Base-by-base conservation (phyloP, 2,113 vertebrate species). In the Etia nguti region DNA sequence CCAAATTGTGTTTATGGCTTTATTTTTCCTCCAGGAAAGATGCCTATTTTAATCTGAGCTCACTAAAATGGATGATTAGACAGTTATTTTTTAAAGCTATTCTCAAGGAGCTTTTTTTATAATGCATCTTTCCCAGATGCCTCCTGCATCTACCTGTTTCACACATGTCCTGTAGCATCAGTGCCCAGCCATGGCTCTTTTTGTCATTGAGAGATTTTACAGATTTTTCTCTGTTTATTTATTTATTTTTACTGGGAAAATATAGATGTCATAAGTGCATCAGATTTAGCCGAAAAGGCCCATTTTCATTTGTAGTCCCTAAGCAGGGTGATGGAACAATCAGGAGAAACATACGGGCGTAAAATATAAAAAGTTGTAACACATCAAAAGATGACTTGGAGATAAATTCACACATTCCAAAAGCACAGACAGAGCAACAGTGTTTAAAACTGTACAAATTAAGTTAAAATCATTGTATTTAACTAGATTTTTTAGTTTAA, bases 1-100 rank as follows among this genome's bases (percentile, higher is more conserved):
- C n/a, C 22, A 38, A 65, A 38, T 22, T 65, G 36, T 73, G 68
- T 79, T 43, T 18, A 81, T 85, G 79, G 50, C 11, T 77, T 86
- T 80, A 73, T 70, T 79, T 73, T 75, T 89, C 2, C 31, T 65
- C 88, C 65, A 86, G 80, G 18, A 77, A 43, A 46, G 52, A 52
- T 34, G 80, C 86, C 55, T 87, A 18, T n/a, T 91, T 59, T 89
- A 77, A 89, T 89, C 75, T 56, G 31, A 87, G 54, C n/a, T 87
- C 62, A 41, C 65, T 73, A 18, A 83, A 82, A 1, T 24, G 88
- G 59, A 89, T 83, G 43, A 92, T 87, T 68, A 81, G 55, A 79
- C 15, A 2, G 75, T 79, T 81, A 80, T 79, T 83, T 82, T 57
- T 81, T 50, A 41, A 26, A 12, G 15, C 24, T 18, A 57, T 11